A percentile compares a stretch with the other conserved stretches of the same genome.
phyloP scores from a whole-genome alignment of 2,888 invertebrate species.

The Pterostichus niger region DNA sequence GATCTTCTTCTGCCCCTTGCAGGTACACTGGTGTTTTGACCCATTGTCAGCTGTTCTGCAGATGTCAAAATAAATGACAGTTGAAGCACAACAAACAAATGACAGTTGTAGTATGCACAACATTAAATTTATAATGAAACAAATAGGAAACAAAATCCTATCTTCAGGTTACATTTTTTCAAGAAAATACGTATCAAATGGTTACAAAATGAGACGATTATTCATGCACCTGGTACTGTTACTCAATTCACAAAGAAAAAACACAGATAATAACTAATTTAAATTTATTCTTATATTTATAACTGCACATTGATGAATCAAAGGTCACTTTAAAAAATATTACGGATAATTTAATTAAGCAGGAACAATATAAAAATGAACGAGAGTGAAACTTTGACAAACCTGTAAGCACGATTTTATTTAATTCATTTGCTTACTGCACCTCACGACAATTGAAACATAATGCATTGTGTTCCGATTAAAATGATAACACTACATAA shows the following conservation, averaged over 20 bases:
- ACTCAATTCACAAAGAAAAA: conserved; percentile 7
- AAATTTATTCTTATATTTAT: conserved; percentile 12
- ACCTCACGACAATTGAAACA: conserved; percentile 37
- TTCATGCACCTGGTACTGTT: background rate
- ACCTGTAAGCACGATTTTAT: conserved; percentile 45
- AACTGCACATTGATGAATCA: conserved; percentile 3
- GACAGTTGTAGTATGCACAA: background rate
- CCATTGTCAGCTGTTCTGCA: conserved; percentile 72
- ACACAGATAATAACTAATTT: background rate
- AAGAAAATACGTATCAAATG: too few species aligned
- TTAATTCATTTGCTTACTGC: conserved; percentile 32
- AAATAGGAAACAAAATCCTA: conserved; percentile 4
- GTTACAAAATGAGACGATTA: too few species aligned
- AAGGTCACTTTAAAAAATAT: conserved; percentile 42
- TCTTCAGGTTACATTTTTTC: background rate
- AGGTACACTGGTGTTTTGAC: conserved; percentile 75
- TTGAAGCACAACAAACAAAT: background rate
- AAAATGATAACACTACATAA: conserved; percentile 60
- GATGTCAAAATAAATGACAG: conserved; percentile 37
- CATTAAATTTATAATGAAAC: background rate
- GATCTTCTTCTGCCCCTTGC: conserved; percentile 74
- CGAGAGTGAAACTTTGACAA: conserved; percentile 17
- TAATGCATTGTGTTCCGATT: conserved; percentile 59
- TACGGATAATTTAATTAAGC: conserved; percentile 31
- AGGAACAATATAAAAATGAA: conserved; percentile 43